Evolutionary conservation across 2,797 vertebrate species (phyloP), one percentile per base, ranked within the genome.

Genomic region (Gorsachius magnificus): DNA sequence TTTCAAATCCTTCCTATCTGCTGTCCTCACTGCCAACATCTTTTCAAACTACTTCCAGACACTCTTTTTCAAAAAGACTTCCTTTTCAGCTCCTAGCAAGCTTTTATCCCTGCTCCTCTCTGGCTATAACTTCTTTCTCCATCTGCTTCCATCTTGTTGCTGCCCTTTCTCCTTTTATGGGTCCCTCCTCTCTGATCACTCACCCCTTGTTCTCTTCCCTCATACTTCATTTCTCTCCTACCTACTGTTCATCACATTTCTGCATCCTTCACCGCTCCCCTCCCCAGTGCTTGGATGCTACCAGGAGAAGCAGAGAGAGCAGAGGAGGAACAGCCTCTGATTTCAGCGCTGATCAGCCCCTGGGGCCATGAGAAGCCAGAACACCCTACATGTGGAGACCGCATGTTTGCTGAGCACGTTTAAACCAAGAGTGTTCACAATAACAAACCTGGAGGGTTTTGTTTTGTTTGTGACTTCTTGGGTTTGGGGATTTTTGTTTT

Each of bases 361-460:
- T 7, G 12, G 10, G 33, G 6, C 68, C 64, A 29, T 8, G 25
- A 35, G 28, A 16, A 45, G 33, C 51, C 29, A 19, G 11, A 48
- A 33, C 2, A 58, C 10, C 6, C 7, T 11, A 51, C 22, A 46
- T 46, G 7, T 1, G 4, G n/a, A 75, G 31, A 29, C 13, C 35
- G 28, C 1, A 8, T n/a, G n/a, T 41, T 70, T 48, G 45, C n/a
- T 56, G 16, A 84, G 13, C 26, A 74, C 0, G 0, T 45, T 63
- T 38, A 80, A 90, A 69, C 60, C 2, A 1, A 36, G 33, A 46
- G 9, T 4, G 9, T 21, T 66, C 57, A 75, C n/a, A 45, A 5
- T 8, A 64, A 56, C 33, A 74, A 45, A 50, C 0, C 2, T 4
- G 9, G 33, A 7, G 16, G 20, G 1, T 0, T 5, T 51, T 36